Conservation (phyloP, 1,140 invertebrate genomes). For the Grapholita molesta region DNA sequence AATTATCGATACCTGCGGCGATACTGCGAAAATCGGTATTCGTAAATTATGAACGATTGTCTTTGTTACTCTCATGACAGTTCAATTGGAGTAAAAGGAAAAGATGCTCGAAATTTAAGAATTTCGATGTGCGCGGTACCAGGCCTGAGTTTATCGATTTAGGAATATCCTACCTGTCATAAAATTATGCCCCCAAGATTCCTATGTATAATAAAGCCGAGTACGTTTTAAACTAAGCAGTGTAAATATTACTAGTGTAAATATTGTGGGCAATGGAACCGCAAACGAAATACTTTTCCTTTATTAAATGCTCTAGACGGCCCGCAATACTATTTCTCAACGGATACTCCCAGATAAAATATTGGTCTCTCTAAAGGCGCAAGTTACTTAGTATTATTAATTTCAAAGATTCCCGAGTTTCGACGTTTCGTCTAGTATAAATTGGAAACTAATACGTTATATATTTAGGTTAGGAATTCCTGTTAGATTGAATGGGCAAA, state of each 20-base stretch:
- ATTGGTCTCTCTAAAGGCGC: constrained; percentile 1
- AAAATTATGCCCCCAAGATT: too few relatives aligned
- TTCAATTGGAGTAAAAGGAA: too few relatives aligned
- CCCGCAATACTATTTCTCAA: constrained; percentile 7
- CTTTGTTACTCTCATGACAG: too few relatives aligned
- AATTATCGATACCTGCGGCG: too few relatives aligned
- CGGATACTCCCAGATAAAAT: background rate
- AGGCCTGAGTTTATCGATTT: too few relatives aligned
- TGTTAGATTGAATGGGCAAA: background rate
- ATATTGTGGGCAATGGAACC: background rate
- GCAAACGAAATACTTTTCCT: constrained; percentile 11
- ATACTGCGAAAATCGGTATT: too few relatives aligned
- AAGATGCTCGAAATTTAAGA: too few relatives aligned
- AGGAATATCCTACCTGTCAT: too few relatives aligned
- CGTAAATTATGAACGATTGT: too few relatives aligned
- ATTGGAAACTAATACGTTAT: background rate
- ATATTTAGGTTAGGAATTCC: background rate
- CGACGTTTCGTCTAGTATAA: background rate
- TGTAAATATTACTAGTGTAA: background rate
- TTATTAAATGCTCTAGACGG: constrained; percentile 2
- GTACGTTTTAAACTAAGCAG: too few relatives aligned
- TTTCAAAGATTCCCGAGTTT: background rate
- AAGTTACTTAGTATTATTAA: constrained; percentile 4
- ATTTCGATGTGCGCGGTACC: too few relatives aligned
- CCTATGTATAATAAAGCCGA: too few relatives aligned